These are phyloP conservation scores for Ctenopoma kingsleyae DNA, from an alignment of 2,797 vertebrate species.

Conservation along the genomic window DNA sequence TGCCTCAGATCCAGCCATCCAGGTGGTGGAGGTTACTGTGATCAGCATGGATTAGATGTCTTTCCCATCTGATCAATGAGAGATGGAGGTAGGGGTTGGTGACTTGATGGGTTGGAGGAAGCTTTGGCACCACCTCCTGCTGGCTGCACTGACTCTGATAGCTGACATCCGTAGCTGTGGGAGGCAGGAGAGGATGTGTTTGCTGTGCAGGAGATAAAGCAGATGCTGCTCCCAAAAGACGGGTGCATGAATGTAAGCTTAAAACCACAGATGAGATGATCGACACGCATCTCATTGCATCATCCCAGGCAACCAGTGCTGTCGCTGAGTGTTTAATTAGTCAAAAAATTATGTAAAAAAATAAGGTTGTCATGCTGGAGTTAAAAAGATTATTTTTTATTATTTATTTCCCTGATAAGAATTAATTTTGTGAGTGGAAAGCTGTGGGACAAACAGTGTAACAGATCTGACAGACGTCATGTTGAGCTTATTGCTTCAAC, in stretches of 20 bases:
- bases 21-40: conserved; percentile 49
- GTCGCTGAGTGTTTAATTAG: background rate
- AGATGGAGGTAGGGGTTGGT: conserved; percentile 34
- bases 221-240: conserved; percentile 38
- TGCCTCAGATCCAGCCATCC: conserved; percentile 41
- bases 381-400: conserved; percentile 3
- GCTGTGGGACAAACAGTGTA: background rate
- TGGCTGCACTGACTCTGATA: conserved; percentile 58
- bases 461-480: background rate
- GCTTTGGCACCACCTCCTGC: conserved; percentile 56
- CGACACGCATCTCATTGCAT: background rate
- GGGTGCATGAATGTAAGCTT: conserved; percentile 6
- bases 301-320: background rate
- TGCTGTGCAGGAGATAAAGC: conserved; percentile 46
- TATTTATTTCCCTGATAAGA: conserved; percentile 2
- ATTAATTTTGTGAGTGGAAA: background rate
- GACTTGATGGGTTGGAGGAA: conserved; percentile 38
- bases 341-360: background rate
- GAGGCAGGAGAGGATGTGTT: conserved; percentile 34
- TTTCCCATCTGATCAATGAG: conserved; percentile 64
- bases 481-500: conserved; percentile 8
- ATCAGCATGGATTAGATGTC: conserved; percentile 73
- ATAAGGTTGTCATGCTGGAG: background rate
- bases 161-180: conserved; percentile 51
- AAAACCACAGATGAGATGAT: conserved; percentile 8